These are phyloP conservation scores for Zoanthus sansibaricus DNA, from an alignment of 92 coral and sea anemone genomes.

Conservation along the genomic window DNA sequence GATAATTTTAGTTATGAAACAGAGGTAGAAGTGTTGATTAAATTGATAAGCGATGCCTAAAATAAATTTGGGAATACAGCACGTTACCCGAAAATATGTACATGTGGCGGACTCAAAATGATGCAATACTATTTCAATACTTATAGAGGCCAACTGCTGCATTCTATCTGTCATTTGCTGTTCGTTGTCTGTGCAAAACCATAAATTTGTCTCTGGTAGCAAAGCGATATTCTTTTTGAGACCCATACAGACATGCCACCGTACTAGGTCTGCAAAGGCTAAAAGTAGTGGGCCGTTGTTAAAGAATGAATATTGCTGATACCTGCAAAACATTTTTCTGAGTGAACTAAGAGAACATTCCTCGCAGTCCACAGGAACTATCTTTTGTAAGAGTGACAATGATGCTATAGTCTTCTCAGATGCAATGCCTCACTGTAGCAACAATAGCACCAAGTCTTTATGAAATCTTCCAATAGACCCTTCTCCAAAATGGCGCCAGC, in stretches of 20 bases:
- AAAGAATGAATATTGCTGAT: constrained; percentile 46
- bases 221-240: constrained; percentile 62
- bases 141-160: constrained; percentile 53
- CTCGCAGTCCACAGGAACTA: constrained; percentile 46
- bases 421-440: constrained; percentile 38
- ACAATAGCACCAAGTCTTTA: background rate
- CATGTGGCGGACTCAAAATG: constrained; percentile 73
- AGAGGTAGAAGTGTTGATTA: constrained; percentile 35
- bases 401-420: constrained; percentile 40
- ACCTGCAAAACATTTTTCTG: constrained; percentile 49
- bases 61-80: constrained; percentile 11
- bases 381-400: constrained; percentile 43
- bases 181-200: constrained; percentile 59
- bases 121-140: constrained; percentile 35
- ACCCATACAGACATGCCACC: constrained; percentile 58
- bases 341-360: constrained; percentile 46
- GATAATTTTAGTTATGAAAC: constrained; percentile 33
- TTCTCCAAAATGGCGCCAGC: too few species aligned
- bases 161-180: constrained; percentile 41
- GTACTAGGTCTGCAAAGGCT: constrained; percentile 51
- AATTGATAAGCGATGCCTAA: constrained; percentile 29
- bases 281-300: constrained; percentile 34
- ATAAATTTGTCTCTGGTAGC: constrained; percentile 49
- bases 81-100: constrained; percentile 60
- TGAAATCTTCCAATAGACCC: background rate